Base-by-base conservation (phyloP, 2,797 vertebrate species). In the Enteromius paludinosus region DNA sequence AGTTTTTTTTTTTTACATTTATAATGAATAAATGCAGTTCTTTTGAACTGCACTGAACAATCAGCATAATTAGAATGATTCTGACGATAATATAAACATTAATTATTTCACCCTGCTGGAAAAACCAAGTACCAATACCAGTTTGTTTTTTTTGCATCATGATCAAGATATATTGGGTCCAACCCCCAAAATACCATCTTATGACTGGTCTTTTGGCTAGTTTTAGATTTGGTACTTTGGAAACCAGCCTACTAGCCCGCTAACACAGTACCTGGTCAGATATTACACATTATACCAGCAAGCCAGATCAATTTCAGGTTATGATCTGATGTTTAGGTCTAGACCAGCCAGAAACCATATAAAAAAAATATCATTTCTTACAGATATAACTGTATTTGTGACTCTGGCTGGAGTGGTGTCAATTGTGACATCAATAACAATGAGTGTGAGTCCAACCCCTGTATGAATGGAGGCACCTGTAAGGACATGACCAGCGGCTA, bases 381-480 rank as follows among this genome's bases (percentile, higher is more conserved):
- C 81, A 98, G 98, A 78, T 99, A 98, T 86, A 96, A 92, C 62
- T 99, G 98, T 69, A 91, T 96, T 78, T 99, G 98, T 0, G 95
- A 97, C 87, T 92, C 95, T 0, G 98, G 98, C 85, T 99, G 98
- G 98, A 98, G 96, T 0, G 98, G 97, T 2, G 93, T 94, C 1
- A 97, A 98, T 93, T 99, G 98, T 0, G 97, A 98, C 90, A 90
- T 98, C 87, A 99, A 99, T 93, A 97, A 97, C 85, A 95, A 99
- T 0, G 98, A 98, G 88, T 99, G 98, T 3, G 97, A 97, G 66
- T 99, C 98, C 64, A 97, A 97, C 84, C 98, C 98, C 0, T 99
- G 98, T 3, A 95, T 95, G 94, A 99, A 99, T 0, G 97, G 97
- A 6, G 98, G 98, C 71, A 96, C 96, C 89, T 99, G 98, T 90